Percentiles rank a stretch among this genome's conserved stretches.
Conservation (phyloP, 2,797 vertebrate species). For the Clarias fuscus region DNA sequence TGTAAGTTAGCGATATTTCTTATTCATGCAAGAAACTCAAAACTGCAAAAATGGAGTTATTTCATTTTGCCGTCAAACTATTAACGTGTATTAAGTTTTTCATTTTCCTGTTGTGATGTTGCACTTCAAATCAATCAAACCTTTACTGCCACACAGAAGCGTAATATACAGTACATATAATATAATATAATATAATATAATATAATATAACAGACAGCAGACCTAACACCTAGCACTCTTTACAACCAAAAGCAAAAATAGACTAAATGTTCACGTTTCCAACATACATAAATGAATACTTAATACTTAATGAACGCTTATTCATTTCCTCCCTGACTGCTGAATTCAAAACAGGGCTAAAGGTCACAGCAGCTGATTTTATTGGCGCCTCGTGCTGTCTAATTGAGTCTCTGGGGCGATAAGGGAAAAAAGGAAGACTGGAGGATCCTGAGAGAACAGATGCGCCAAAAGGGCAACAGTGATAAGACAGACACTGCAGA, state of each 20-base stretch:
- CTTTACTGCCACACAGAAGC: background rate
- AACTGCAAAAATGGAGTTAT: too few species aligned
- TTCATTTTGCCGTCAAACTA: too few species aligned
- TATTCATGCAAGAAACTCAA: too few species aligned
- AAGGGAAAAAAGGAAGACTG: constrained; percentile 17
- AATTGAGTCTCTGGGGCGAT: constrained; percentile 64
- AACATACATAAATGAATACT: background rate
- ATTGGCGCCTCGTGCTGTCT: constrained; percentile 61
- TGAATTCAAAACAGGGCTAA: background rate
- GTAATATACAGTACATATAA: too few species aligned
- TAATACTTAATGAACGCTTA: background rate
- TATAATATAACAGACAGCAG: background rate
- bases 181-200: background rate
- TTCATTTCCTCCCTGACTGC: background rate
- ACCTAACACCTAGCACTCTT: background rate
- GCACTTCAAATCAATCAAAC: background rate
- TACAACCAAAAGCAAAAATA: background rate
- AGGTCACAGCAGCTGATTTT: constrained; percentile 48
- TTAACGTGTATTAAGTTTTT: background rate
- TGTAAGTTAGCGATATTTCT: too few species aligned
- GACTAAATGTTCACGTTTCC: background rate
- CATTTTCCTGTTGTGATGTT: background rate
- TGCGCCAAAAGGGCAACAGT: constrained; percentile 5
- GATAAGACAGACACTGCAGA: constrained; percentile 15
- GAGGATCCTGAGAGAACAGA: constrained; percentile 14